phyloP scores from a whole-genome alignment of 2,888 invertebrate genomes.

The Drosophila borborema region DNA sequence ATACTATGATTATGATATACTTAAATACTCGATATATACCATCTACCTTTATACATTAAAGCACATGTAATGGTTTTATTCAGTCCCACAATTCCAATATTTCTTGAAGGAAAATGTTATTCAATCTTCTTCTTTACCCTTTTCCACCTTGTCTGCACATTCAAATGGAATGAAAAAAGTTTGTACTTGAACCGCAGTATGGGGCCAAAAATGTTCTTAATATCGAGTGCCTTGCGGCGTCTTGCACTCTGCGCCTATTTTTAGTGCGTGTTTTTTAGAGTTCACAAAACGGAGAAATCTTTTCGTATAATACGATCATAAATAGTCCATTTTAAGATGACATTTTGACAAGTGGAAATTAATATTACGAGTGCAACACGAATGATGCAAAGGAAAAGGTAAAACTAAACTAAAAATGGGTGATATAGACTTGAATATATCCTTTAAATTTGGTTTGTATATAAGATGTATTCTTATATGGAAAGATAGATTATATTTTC shows the following conservation, averaged over 20 bases:
- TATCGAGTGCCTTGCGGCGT: slow-evolving; percentile 39
- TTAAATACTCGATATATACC: no score
- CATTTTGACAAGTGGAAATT: slow-evolving; percentile 74
- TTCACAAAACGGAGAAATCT: slow-evolving; percentile 49
- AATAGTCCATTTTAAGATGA: slow-evolving; percentile 74
- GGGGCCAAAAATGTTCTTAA: slow-evolving; percentile 68
- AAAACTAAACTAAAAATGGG: neutral
- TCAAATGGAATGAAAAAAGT: neutral
- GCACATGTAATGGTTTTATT: no score
- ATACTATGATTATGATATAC: no score
- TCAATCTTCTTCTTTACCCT: neutral
- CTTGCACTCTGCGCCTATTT: slow-evolving; percentile 30
- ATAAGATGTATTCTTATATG: neutral
- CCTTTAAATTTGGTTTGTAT: no score
- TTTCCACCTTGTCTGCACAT: slow-evolving; percentile 18
- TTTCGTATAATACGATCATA: slow-evolving; percentile 63
- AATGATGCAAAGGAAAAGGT: slow-evolving; percentile 11
- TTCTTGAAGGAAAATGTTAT: no score
- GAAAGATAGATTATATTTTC: no score
- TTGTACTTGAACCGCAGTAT: slow-evolving; percentile 60
- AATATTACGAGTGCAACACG: slow-evolving; percentile 49
- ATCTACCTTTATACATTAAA: no score
- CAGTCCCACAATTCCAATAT: no score
- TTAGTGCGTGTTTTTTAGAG: slow-evolving; percentile 45
- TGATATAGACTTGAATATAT: neutral